These are phyloP conservation scores for Tetrapedia diversipes DNA, from an alignment of 2,888 invertebrate genomes.

Conservation along the genomic window DNA sequence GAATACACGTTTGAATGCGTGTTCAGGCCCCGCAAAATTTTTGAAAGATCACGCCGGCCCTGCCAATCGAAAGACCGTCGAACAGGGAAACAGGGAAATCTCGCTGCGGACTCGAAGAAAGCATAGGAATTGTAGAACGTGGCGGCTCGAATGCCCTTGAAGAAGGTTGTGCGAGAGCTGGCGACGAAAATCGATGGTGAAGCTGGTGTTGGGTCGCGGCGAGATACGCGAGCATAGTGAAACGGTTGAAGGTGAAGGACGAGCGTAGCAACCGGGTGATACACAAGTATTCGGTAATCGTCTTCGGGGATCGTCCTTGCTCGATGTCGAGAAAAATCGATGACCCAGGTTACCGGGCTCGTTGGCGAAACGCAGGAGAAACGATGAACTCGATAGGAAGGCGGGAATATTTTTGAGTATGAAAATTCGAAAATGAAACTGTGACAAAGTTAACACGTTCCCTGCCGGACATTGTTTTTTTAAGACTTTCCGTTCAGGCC, in stretches of 20 bases:
- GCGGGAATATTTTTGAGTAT: neutral
- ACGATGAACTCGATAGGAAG: neutral
- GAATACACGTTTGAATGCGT: too few relatives aligned
- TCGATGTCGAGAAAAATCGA: conserved; percentile 59
- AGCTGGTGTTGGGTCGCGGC: conserved; percentile 58
- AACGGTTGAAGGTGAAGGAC: conserved; percentile 71
- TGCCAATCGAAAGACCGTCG: neutral
- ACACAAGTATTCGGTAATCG: conserved; percentile 69
- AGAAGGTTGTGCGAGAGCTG: conserved; percentile 61
- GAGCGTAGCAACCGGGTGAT: conserved; percentile 61
- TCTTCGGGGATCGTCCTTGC: conserved; percentile 66
- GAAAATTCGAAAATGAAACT: neutral
- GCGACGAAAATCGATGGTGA: conserved; percentile 69
- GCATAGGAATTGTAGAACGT: conserved; percentile 21
- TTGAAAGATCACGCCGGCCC: too few relatives aligned
- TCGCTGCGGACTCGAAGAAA: neutral
- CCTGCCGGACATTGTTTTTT: too few relatives aligned
- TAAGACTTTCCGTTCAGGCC: too few relatives aligned
- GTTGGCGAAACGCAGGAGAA: conserved; percentile 4
- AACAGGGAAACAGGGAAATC: neutral
- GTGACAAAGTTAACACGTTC: too few relatives aligned
- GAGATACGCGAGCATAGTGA: conserved; percentile 62
- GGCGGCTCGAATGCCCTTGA: conserved; percentile 57
- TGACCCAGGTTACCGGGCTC: conserved; percentile 14
- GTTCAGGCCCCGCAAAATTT: too few relatives aligned